Evolutionary conservation across 1,140 invertebrate genomes (phyloP), one percentile per base, ranked within the genome.

Genomic region (Ceratina australensis): DNA sequence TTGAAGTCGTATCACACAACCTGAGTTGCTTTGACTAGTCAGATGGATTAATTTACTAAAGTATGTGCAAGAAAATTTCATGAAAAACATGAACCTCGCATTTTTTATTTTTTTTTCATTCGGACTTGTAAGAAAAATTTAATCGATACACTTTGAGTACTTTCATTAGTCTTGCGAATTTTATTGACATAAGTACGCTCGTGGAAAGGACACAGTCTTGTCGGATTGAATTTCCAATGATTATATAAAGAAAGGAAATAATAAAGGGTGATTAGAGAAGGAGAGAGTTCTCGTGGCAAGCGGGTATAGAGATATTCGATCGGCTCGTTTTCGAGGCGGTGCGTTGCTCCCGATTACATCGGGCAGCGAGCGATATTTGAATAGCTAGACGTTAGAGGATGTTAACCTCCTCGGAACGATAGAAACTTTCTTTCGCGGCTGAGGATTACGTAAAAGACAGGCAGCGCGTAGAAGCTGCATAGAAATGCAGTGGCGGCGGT

Each of bases 351-450:
- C 56, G 66, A 76, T 76, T 52, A 50, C 67, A 49, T 65, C 63
- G 52, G 15, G 8, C 13, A 22, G 42, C 71, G 71, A 66, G 54
- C 71, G 77, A 66, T 72, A 81, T 63, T 60, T 57, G 81, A 65
- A 78, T 68, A 71, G 67, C 52, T 57, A 52, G 67, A 80, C 67
- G 33, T 42, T 60, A 80, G 83, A 90, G 89, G 89, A 90, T 90
- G 83, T 90, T 90, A 88, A 90, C 89, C 89, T 89, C 64, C 50
- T 76, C 63, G 81, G 54, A 63, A 67, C 64, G 83, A 86, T 80
- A 84, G 86, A 88, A 90, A 90, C 87, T 90, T 89, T 90, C 87
- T 87, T 89, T 88, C 87, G 83, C 85, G 82, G 85, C 61, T 64
- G 74, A 26, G 63, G 65, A 87, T 88, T 87, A 90, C 89, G 89